Evolutionary conservation across 2,888 invertebrate species (phyloP), one percentile per base, ranked within the genome.

Genomic region (Melieria omissa): DNA sequence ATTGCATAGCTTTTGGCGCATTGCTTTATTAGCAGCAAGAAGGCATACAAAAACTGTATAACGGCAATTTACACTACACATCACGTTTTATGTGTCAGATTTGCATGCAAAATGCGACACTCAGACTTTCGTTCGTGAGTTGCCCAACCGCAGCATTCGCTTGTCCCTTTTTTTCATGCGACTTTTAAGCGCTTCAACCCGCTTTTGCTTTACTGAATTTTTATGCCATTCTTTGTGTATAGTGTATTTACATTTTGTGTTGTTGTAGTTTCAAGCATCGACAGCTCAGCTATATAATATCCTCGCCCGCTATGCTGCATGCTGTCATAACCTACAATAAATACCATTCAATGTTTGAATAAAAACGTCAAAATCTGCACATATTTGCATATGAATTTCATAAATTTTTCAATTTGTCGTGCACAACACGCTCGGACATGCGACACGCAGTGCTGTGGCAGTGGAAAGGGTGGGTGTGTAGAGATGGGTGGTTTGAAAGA

Each of bases 401-500:
- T 75, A 75, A 73, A 78, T 77, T 74, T 75, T 76, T 75, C 74
- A 73, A 78, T 76, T 77, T 75, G 67, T 73, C 60, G 58, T 67
- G 42, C 66, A 71, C 65, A 61, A 70, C 46, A 63, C 47, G 12
- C 49, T 29, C 29, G 29, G 29, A 29, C 29, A 29, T 29, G 29
- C 29, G 29, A 29, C 29, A 29, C 29, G 29, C 29, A 29, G 29
- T 29, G 29, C 29, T 29, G 29, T 29, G 29, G 29, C 29, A 29
- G 29, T 29, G 29, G 29, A 29, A 29, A 29, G 29, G 29, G 3
- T 29, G 29, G 29, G 29, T 29, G 29, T 29, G 29, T 29, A 29
- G 29, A 3, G 29, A 29, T 29, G 29, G 29, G 29, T 29, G 29
- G 29, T 29, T 29, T 2, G 3, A 29, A 29, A 29, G 29, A 29